Conservation (phyloP, 1,140 invertebrate genomes). For the Zaprionus capensis region DNA sequence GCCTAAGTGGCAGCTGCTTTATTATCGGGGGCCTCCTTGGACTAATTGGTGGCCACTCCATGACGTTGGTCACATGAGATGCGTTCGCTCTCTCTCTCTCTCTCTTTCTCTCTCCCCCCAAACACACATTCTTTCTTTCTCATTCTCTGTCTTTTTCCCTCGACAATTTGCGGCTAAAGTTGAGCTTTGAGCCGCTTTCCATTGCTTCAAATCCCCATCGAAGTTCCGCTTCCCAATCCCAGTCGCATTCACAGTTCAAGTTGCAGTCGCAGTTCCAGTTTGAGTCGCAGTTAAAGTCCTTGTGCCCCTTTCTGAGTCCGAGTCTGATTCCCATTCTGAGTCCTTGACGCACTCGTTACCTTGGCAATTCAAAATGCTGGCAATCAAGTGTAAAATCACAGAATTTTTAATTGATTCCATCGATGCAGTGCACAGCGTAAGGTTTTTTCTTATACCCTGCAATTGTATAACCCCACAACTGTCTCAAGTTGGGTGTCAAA, state of each 20-base stretch:
- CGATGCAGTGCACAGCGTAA: conserved; percentile 49
- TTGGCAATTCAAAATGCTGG: conserved; percentile 68
- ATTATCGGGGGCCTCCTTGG: not conserved
- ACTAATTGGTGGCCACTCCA: conserved; percentile 1
- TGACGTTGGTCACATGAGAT: conserved; percentile 4
- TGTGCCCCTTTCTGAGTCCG: not conserved
- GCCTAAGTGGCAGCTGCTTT: conserved; percentile 5
- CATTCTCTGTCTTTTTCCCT: not conserved
- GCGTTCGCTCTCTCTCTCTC: not conserved
- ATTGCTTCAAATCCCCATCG: conserved; percentile 7
- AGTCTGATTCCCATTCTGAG: not conserved
- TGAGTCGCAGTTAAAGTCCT: conserved; percentile 7
- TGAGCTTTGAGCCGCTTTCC: conserved; percentile 1
- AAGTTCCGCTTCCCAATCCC: not conserved
- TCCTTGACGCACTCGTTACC: conserved; percentile 46
- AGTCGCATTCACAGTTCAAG: conserved; percentile 2
- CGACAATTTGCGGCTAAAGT: conserved; percentile 1
- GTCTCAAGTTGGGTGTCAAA: not conserved
- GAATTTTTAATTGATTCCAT: conserved; percentile 79
- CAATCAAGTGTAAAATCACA: conserved; percentile 81
- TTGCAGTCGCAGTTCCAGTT: not conserved
- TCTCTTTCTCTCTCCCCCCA: not conserved
- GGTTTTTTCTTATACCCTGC: conserved; percentile 16
- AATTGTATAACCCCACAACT: not conserved
- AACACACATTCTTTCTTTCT: not conserved